These are phyloP conservation scores for Dicrurus megarhynchus DNA, from an alignment of 2,113 vertebrate species.

Conservation along the genomic window DNA sequence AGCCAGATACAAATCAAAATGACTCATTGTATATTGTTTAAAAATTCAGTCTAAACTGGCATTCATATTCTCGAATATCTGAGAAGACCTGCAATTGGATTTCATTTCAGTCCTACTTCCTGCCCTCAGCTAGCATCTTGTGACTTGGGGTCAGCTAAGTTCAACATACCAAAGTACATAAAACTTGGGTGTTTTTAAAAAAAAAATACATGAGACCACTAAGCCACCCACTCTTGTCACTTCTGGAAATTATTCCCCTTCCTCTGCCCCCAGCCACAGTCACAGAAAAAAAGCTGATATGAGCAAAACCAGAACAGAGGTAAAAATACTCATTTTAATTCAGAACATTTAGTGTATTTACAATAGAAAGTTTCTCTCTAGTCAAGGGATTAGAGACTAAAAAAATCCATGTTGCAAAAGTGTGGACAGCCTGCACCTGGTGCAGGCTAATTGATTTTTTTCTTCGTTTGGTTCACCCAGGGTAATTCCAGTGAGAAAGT, in stretches of 20 bases:
- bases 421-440: not conserved
- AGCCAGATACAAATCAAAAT: not conserved
- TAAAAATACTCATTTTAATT: constrained; percentile 39
- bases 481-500: not conserved
- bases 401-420: not conserved
- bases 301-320: not conserved
- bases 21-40: not conserved
- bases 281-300: not conserved
- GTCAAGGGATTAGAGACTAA: not conserved
- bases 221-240: not conserved
- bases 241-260: not conserved
- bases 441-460: not conserved
- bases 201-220: not conserved
- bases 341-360: constrained; percentile 56
- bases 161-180: not conserved
- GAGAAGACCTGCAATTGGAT: not conserved
- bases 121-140: not conserved
- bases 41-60: not conserved
- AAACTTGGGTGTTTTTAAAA: not conserved
- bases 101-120: not conserved
- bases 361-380: not conserved
- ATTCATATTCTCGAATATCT: not conserved
- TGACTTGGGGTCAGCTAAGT: not conserved
- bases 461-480: not conserved
- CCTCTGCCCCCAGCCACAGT: not conserved